Conservation (phyloP, 2,797 vertebrate species). For the Masticophis lateralis region DNA sequence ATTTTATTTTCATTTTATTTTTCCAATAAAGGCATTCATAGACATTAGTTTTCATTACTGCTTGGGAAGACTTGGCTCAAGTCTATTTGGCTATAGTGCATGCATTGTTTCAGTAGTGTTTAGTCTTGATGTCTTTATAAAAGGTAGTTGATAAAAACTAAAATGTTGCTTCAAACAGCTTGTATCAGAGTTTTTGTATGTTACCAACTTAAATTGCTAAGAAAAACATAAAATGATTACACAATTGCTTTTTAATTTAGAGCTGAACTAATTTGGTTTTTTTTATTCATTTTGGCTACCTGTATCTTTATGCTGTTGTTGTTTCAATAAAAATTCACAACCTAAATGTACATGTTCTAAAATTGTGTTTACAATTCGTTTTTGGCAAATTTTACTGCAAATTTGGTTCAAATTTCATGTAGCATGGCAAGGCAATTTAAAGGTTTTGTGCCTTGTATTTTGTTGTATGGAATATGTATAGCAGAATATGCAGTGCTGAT, state of each 20-base stretch:
- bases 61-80: slow-evolving; percentile 82
- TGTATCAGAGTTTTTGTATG: slow-evolving; percentile 97
- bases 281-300: slow-evolving; percentile 91
- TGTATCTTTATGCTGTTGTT: slow-evolving; percentile 99
- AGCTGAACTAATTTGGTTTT: slow-evolving; percentile 87
- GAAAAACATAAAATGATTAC: slow-evolving; percentile 84
- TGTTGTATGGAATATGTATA: slow-evolving; percentile 77
- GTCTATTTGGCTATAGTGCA: slow-evolving; percentile 89
- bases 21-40: slow-evolving; percentile 80
- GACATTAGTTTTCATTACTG: slow-evolving; percentile 81
- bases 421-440: slow-evolving; percentile 76
- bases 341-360: slow-evolving; percentile 92
- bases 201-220: slow-evolving; percentile 87
- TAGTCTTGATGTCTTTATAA: slow-evolving; percentile 88
- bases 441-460: slow-evolving; percentile 78
- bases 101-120: slow-evolving; percentile 87
- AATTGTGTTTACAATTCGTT: slow-evolving; percentile 98
- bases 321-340: slow-evolving; percentile 99
- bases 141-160: slow-evolving; percentile 82
- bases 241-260: slow-evolving; percentile 81
- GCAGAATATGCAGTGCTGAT: slow-evolving; percentile 75
- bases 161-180: slow-evolving; percentile 82
- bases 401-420: slow-evolving; percentile 81
- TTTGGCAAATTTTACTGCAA: slow-evolving; percentile 90
- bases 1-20: slow-evolving; percentile 81